Evolutionary conservation across 2,888 invertebrate species (phyloP).

Genomic region (Platycnemis pennipes): DNA sequence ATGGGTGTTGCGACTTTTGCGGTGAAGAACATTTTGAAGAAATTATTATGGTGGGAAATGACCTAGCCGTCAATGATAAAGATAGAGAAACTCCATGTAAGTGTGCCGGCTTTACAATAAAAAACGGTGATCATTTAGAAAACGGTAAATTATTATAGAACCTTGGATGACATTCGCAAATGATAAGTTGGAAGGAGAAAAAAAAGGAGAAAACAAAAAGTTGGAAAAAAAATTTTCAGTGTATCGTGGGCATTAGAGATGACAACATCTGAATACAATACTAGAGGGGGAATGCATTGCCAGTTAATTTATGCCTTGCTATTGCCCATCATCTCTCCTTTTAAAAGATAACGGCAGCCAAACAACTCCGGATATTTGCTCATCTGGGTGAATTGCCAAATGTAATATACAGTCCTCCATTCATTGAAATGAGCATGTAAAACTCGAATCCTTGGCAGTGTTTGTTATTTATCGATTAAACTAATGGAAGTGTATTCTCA

Average conservation of each 20-base stretch:
- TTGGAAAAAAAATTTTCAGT: neutral
- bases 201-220: neutral
- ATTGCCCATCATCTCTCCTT: neutral
- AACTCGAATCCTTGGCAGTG: too few species aligned
- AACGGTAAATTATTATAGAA: neutral
- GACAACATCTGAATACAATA: neutral
- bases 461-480: too few species aligned
- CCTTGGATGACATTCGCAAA: neutral
- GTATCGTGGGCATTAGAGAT: neutral
- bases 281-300: neutral
- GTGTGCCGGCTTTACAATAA: neutral
- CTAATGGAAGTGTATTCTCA: too few species aligned
- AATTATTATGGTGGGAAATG: neutral
- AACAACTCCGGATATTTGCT: too few species aligned
- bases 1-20: neutral
- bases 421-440: too few species aligned
- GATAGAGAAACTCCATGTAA: neutral
- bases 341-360: too few species aligned
- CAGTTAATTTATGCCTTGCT: neutral
- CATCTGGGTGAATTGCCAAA: too few species aligned
- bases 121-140: neutral
- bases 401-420: too few species aligned
- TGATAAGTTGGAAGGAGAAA: neutral
- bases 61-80: neutral
- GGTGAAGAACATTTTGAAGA: neutral